Evolutionary conservation across 2,888 invertebrate genomes (phyloP).

Genomic region (Ochropacha duplaris): DNA sequence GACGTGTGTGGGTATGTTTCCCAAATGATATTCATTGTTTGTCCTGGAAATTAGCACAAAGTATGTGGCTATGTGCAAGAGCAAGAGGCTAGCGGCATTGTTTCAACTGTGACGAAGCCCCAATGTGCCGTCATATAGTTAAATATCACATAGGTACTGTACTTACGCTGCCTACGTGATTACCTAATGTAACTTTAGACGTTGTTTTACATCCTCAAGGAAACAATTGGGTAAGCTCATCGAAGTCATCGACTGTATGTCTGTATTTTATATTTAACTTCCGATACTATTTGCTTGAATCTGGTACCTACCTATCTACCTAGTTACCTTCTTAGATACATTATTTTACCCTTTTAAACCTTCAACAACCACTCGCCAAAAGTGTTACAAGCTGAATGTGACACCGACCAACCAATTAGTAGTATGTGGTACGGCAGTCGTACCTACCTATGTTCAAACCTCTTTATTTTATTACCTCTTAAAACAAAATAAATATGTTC

Average conservation of each 20-base stretch:
- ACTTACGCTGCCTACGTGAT: constrained; percentile 43
- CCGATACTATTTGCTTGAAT: too few relatives aligned
- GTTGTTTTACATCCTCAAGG: background rate
- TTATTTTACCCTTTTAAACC: too few relatives aligned
- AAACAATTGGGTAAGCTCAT: background rate
- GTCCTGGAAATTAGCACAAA: constrained; percentile 65
- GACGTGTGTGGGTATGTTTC: too few relatives aligned
- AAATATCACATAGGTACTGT: constrained; percentile 33
- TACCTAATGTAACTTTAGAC: background rate
- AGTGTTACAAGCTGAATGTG: background rate
- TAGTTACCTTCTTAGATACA: too few relatives aligned
- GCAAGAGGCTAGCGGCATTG: constrained; percentile 56
- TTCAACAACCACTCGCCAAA: background rate
- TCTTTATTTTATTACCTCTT: constrained; percentile 1
- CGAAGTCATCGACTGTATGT: too few relatives aligned
- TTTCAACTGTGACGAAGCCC: constrained; percentile 69
- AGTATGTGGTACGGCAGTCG: constrained; percentile 1
- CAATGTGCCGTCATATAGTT: constrained; percentile 58
- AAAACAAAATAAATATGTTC: constrained; percentile 2
- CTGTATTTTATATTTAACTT: too few relatives aligned
- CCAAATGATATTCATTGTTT: constrained; percentile 56
- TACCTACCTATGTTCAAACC: too few relatives aligned
- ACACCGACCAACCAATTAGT: background rate
- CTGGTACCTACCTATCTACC: too few relatives aligned
- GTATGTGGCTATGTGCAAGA: constrained; percentile 30